Conservation (phyloP, 35 echinoderm and acorn worm species). For the Ophioderma brevispina region DNA sequence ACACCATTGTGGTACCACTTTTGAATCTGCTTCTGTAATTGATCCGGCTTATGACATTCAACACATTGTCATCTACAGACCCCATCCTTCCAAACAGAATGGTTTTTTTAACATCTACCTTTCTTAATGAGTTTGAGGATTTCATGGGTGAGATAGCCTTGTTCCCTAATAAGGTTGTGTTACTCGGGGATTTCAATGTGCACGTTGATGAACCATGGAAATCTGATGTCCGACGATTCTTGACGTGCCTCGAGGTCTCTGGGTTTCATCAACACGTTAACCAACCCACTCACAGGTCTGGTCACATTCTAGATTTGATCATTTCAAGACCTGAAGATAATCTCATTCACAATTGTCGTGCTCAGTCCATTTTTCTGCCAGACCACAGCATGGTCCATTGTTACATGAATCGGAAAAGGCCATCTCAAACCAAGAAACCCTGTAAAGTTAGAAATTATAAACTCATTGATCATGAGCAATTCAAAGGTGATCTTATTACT, state of each 20-base stretch:
- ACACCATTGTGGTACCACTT: not conserved
- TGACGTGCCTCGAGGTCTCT: not conserved
- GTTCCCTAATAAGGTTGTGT: not conserved
- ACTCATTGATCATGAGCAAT: not conserved
- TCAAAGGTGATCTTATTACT: not conserved
- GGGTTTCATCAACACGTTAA: not conserved
- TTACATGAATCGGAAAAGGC: not conserved
- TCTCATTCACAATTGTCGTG: not conserved
- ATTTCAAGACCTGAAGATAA: not conserved
- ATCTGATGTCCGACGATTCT: not conserved
- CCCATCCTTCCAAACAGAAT: constrained; percentile 15
- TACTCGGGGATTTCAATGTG: constrained; percentile 5
- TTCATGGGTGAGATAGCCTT: not conserved
- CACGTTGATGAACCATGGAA: not conserved
- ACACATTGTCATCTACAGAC: constrained; percentile 6
- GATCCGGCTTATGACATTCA: not conserved
- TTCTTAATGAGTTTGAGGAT: constrained; percentile 19
- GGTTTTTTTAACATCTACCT: not conserved
- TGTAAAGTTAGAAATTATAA: not conserved
- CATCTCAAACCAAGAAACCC: not conserved
- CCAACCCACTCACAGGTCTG: not conserved
- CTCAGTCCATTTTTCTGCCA: not conserved
- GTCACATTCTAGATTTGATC: not conserved
- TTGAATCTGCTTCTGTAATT: not conserved
- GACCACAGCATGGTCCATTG: not conserved